phyloP scores from a whole-genome alignment of 1,140 invertebrate species.

The Andrena cerasifolii region DNA sequence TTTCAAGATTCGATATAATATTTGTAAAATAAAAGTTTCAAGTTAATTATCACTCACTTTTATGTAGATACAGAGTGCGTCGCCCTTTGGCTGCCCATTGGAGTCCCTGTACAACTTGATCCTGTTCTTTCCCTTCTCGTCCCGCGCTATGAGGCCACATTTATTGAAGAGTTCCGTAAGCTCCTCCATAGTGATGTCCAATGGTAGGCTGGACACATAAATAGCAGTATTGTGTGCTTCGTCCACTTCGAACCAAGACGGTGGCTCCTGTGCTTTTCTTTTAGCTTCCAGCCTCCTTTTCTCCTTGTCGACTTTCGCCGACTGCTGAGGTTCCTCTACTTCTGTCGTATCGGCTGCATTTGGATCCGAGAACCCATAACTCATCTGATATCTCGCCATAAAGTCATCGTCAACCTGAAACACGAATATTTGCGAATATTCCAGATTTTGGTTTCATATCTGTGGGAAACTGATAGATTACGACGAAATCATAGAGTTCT shows the following conservation, averaged over 20 bases:
- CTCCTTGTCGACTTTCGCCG: constrained; percentile 56
- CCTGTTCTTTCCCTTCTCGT: constrained; percentile 93
- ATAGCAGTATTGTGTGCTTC: constrained; percentile 98
- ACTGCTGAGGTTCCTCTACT: constrained; percentile 9
- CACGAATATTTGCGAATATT: neutral
- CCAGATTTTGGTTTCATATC: neutral
- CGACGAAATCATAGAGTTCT: too few species aligned
- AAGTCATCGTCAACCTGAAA: constrained; percentile 96
- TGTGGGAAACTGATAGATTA: neutral
- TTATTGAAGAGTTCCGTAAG: constrained; percentile 96
- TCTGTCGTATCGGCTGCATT: constrained; percentile 50
- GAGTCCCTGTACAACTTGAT: constrained; percentile 96
- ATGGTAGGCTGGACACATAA: constrained; percentile 96
- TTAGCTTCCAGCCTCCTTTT: constrained; percentile 75
- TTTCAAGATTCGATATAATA: too few species aligned
- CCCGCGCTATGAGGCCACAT: constrained; percentile 97
- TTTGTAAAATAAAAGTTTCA: neutral
- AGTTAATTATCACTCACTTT: constrained; percentile 85
- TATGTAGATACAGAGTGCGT: constrained; percentile 98
- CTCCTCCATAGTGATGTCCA: constrained; percentile 94
- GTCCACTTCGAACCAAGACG: constrained; percentile 96
- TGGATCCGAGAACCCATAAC: constrained; percentile 90
- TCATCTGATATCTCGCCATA: constrained; percentile 97
- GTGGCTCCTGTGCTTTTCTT: constrained; percentile 75
- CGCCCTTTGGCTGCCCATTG: constrained; percentile 95